phyloP scores from a whole-genome alignment of 2,113 vertebrate genomes.

The Amphiprion percula region DNA sequence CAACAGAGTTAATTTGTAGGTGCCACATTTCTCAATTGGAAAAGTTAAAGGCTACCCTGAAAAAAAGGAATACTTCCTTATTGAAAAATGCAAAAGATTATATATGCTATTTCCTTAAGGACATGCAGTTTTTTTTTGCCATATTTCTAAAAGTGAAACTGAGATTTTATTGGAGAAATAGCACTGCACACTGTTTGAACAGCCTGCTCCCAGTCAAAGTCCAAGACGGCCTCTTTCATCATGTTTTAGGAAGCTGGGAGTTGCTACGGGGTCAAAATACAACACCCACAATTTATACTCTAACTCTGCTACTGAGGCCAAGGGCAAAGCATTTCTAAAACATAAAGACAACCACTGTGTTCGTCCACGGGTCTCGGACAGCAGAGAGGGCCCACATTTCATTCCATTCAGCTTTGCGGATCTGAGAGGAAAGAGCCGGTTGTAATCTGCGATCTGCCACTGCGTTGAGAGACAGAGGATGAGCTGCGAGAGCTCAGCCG shows the following conservation, averaged over 20 bases:
- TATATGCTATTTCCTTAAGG: background rate
- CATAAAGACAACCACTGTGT: conserved; percentile 52
- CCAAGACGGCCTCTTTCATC: conserved; percentile 66
- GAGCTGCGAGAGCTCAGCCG: conserved; percentile 31
- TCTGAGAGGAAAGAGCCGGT: conserved; percentile 36
- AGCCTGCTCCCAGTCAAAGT: conserved; percentile 62
- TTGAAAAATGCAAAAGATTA: no score
- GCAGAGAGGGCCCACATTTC: conserved; percentile 26
- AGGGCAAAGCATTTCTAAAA: conserved; percentile 68
- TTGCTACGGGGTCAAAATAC: conserved; percentile 70
- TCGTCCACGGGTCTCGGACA: conserved; percentile 14
- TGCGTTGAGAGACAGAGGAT: conserved; percentile 51
- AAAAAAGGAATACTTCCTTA: background rate
- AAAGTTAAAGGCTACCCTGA: background rate
- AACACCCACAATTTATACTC: conserved; percentile 76
- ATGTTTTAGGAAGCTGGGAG: conserved; percentile 69
- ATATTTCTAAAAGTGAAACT: conserved; percentile 20
- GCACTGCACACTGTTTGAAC: conserved; percentile 23
- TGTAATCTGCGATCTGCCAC: conserved; percentile 56
- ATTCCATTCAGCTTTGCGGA: conserved; percentile 28
- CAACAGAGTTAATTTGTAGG: background rate
- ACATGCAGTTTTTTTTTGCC: background rate
- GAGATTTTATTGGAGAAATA: conserved; percentile 7
- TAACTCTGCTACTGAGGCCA: conserved; percentile 70
- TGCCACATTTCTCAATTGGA: background rate